Evolutionary conservation across 2,888 invertebrate species (phyloP), one percentile per base, ranked within the genome.

Genomic region (Stomorhina lunata): DNA sequence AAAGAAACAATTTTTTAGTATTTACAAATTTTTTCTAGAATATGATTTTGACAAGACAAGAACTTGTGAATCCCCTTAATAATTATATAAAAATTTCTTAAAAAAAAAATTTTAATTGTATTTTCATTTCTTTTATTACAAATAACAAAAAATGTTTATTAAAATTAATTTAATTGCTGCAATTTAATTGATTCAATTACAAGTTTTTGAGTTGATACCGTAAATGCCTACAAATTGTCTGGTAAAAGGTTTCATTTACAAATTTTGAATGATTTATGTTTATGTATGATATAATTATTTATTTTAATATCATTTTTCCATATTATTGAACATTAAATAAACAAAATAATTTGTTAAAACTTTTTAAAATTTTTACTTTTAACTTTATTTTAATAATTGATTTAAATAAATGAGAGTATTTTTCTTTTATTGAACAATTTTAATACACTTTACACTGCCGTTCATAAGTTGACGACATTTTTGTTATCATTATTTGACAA

Each of bases 181-280:
- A 32, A 34, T 48, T 45, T 32, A 48, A 65, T 20, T 4, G 32
- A 65, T 48, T 65, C n/a, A 20, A 48, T 48, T 48, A 65, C 25
- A 25, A 5, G 6, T 27, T 50, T 50, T 6, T 50, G 12, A 6
- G 4, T n/a, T 4, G 50, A 25, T 50, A 25, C 9, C 22, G 12
- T 48, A 50, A 50, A 45, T 25, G 25, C n/a, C 10, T 48, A 48
- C 1, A n/a, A n/a, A n/a, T n/a, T n/a, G 40, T 40, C 15, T 40
- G 12, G 12, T 22, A 50, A 50, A 25, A 25, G 20, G 7, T 45
- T 45, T 45, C 20, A 22, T 12, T 48, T 25, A 50, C 1, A 50
- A 22, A 27, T 0, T n/a, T n/a, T n/a, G n/a, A 10, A 20, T 22
- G 20, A 4, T 37, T 37, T 10, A 37, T 37, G 10, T 12, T 37